Base-by-base conservation (phyloP, 1,140 invertebrate species). In the Solenopsis fugax region DNA sequence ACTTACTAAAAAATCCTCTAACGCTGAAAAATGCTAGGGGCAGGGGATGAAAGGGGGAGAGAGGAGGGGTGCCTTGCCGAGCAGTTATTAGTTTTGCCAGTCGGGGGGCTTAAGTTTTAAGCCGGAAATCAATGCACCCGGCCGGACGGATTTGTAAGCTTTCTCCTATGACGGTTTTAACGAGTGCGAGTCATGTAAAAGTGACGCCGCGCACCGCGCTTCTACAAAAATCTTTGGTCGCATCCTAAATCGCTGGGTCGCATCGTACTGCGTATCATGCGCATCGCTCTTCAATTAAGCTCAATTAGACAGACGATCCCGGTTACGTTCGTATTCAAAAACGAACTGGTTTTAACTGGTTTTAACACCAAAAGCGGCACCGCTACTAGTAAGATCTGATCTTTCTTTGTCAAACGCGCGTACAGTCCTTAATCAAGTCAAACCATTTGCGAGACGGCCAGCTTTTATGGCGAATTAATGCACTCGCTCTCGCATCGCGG, bases 51-150 rank as follows among this genome's bases (percentile, higher is more conserved):
- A n/a, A 58, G 41, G 13, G 21, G 52, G 34, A 41, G n/a, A 41
- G 56, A 48, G 45, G 18, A 45, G 3, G 54, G 54, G 54, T 84
- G 69, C 89, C 89, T 90, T 82, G 89, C 88, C 89, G 86, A 90
- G 89, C 89, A 91, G 90, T 91, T 91, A 91, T 91, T 91, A 91
- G 89, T 91, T 91, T 91, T 91, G 89, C 84, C 90, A 91, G 90
- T 77, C 84, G 87, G 89, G 75, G 72, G 76, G 89, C 89, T 89
- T 86, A 90, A 91, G 89, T 91, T 91, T 91, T 91, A 91, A 91
- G 90, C 90, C 90, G 90, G 90, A 91, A 91, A 91, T 91, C 89
- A 91, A 91, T 91, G 90, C 85, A 80, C 87, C 89, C 87, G 87
- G 84, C 86, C 75, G 77, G 90, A 91, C 87, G 90, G 89, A 90